Evolutionary conservation across 2,113 vertebrate genomes (phyloP).

Genomic region (Piaya cayana): DNA sequence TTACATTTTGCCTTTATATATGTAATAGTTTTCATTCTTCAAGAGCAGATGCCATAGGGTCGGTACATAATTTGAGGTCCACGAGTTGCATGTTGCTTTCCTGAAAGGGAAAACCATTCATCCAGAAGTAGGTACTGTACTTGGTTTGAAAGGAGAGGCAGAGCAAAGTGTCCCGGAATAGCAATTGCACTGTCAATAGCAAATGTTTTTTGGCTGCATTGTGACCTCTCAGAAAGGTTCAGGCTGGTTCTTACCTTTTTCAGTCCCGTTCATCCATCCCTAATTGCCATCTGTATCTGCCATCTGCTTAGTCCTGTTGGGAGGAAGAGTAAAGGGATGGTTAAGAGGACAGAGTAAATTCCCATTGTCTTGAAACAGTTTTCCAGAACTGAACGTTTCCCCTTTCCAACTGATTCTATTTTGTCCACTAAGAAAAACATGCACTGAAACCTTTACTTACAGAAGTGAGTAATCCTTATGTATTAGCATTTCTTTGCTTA

Average conservation of each 20-base stretch:
- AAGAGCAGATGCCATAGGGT: not conserved
- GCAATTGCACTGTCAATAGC: not conserved
- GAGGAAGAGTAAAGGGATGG: not conserved
- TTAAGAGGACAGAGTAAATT: not conserved
- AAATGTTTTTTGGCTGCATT: not conserved
- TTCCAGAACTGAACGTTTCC: not conserved
- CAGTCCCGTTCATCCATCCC: not conserved
- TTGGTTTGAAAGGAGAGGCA: not conserved
- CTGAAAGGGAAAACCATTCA: fast-evolving
- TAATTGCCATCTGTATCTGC: not conserved
- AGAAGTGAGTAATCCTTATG: not conserved
- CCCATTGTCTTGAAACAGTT: not conserved
- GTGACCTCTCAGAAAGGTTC: not conserved
- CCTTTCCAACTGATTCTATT: not conserved
- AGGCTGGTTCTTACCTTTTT: not conserved
- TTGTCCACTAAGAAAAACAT: not conserved
- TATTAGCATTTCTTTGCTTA: not conserved
- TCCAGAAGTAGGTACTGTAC: not conserved
- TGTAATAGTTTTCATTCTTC: fast-evolving
- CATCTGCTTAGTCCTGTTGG: not conserved
- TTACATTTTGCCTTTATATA: fast-evolving
- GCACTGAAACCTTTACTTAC: not conserved
- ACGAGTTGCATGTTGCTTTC: fast-evolving
- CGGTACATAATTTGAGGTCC: fast-evolving
- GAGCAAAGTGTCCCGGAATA: not conserved